Evolutionary conservation across 2,113 vertebrate genomes (phyloP), one percentile per base, ranked within the genome.

Genomic region (Uria aalge): DNA sequence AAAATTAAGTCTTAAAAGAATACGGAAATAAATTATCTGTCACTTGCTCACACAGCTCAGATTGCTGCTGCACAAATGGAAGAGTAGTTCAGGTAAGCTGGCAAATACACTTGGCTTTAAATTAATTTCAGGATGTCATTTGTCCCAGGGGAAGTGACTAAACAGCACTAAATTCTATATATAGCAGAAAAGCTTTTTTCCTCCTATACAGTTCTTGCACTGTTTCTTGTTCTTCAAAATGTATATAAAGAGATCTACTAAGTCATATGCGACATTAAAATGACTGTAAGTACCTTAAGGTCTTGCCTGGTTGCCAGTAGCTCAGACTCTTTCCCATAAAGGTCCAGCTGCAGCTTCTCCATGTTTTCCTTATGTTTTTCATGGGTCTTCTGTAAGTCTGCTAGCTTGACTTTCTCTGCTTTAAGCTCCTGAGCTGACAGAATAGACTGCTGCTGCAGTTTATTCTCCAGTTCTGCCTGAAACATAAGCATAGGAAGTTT

Each of bases 321-420:
- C 95, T 99, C 99, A 11, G 99, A 99, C 71, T 99, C 99, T 82
- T 99, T 99, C 85, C 99, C 99, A 36, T 99, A 99, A 83, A 98
- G 97, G 85, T 99, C 99, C 5, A 99, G 98, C 92, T 99, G 99
- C 62, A 99, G 98, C 72, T 98, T 98, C 62, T 96, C 97, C 66
- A 98, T 85, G 82, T 94, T 98, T 82, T 98, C 98, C 85, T 99
- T 98, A 87, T 97, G 97, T 95, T 98, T 98, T 81, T 99, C 98
- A 71, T 97, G 96, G 40, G 87, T 86, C 83, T 98, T 98, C 85
- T 99, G 98, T 43, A 99, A 91, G 43, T 98, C 98, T 19, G 95
- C 92, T 41, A 98, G 62, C 62, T 98, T 98, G 82, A 92, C 98
- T 94, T 97, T 99, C 96, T 99, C 98, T 47, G 97, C 89, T 67